Evolutionary conservation across 1,140 invertebrate genomes (phyloP), one percentile per base, ranked within the genome.

Genomic region (Zaprionus ornatus): DNA sequence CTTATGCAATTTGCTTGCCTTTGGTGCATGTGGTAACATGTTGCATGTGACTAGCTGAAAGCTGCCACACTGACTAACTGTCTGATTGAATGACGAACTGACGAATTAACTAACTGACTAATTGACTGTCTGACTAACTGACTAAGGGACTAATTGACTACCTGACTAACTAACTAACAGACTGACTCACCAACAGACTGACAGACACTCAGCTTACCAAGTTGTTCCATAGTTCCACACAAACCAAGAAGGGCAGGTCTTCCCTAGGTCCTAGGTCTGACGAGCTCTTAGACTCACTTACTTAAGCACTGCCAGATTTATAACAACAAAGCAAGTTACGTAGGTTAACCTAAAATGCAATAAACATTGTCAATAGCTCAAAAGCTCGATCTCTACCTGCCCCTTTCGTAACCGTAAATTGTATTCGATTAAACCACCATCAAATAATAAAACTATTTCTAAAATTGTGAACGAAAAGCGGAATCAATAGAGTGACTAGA

Each of bases 1-100:
- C 70, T 90, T 90, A 85, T 90, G 85, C 73, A 90, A 90, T 90
- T 90, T 82, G 61, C 48, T 70, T 73, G 72, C 71, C 57, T 74
- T 62, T 52, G 7, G 29, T 64, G 68, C 69, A 75, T 81, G 78
- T 70, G 79, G 76, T 73, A 80, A 79, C 65, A 73, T 77, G 60
- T 72, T 78, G 67, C 81, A 84, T 79, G 75, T 71, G 62, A 72
- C 21, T 66, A 35, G n/a, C 21, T 37, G 21, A 37, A 32, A 12
- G 50, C 52, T 17, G 10, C 1, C 13, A 29, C 13, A 23, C 50
- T 40, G 64, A 40, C 12, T 35, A 19, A 54, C 52, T 35, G 62
- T 25, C 29, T n/a, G 50, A 50, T 13, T 50, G 61, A 29, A 5
- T 29, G 42, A 54, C 32, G n/a, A 17, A 45, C 13, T 60, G 57